Conservation (phyloP, 2,888 invertebrate species). For the Lydus trimaculatus region DNA sequence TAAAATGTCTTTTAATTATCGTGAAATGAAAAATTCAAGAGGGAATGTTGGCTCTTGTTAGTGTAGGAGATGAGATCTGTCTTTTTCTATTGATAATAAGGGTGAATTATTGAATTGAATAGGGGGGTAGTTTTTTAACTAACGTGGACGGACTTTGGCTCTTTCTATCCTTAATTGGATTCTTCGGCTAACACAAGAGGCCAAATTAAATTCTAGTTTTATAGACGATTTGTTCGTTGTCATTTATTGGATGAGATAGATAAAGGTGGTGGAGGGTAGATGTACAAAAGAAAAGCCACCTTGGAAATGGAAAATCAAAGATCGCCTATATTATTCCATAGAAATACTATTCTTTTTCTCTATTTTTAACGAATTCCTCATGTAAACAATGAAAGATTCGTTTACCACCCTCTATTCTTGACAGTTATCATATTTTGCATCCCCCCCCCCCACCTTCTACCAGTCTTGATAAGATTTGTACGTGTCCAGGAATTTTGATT, state of each 20-base stretch:
- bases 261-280: conserved; percentile 18
- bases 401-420: neutral
- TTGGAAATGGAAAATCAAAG: neutral
- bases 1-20: conserved; percentile 4
- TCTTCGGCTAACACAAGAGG: conserved; percentile 45
- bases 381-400: neutral
- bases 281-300: neutral
- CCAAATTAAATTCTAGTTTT: conserved; percentile 57
- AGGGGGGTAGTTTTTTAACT: conserved; percentile 47
- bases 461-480: neutral
- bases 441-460: neutral
- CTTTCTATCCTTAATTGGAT: conserved; percentile 51
- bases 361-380: neutral
- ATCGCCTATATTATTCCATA: neutral
- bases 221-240: conserved; percentile 53
- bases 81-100: conserved; percentile 15
- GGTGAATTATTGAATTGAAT: conserved; percentile 46
- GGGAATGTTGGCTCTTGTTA: neutral
- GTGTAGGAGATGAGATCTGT: conserved; percentile 8
- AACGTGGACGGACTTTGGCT: conserved; percentile 49
- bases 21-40: neutral
- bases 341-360: neutral
- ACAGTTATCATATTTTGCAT: neutral
- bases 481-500: neutral
- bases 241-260: conserved; percentile 48